Percentiles rank a stretch among this genome's conserved stretches.
phyloP scores from a whole-genome alignment of 2,797 vertebrate species.

The Zonotrichia albicollis region DNA sequence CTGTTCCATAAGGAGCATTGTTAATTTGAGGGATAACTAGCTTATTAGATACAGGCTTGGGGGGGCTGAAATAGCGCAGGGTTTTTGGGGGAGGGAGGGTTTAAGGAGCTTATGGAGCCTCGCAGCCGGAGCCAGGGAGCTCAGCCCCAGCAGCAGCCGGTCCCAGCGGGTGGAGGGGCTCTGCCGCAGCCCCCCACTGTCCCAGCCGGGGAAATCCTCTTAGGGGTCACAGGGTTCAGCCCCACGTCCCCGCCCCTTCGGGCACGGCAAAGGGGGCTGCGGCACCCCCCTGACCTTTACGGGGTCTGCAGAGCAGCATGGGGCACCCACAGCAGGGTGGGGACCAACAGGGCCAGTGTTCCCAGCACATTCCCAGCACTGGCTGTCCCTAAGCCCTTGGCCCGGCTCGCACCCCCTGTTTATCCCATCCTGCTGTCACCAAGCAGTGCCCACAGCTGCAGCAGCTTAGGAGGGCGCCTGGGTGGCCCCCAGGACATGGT shows the following conservation, averaged over 20 bases:
- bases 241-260: background rate
- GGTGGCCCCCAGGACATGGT: background rate
- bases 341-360: background rate
- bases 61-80: background rate
- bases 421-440: background rate
- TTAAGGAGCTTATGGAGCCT: constrained; percentile 54
- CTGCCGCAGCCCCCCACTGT: background rate
- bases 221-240: constrained; percentile 4
- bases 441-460: constrained; percentile 27
- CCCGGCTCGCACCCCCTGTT: background rate
- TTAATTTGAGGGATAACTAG: constrained; percentile 17
- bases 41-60: background rate
- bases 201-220: constrained; percentile 41
- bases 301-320: background rate
- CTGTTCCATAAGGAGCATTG: background rate
- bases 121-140: background rate
- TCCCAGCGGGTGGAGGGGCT: background rate
- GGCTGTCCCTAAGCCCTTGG: background rate
- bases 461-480: constrained; percentile 45
- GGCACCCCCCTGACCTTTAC: background rate
- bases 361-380: background rate
- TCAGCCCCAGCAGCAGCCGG: constrained; percentile 9
- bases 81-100: background rate
- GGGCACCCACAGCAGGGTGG: background rate
- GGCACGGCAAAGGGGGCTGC: background rate